Evolutionary conservation across 2,888 invertebrate genomes (phyloP), one percentile per base, ranked within the genome.

Genomic region (Embidobia sp.): DNA sequence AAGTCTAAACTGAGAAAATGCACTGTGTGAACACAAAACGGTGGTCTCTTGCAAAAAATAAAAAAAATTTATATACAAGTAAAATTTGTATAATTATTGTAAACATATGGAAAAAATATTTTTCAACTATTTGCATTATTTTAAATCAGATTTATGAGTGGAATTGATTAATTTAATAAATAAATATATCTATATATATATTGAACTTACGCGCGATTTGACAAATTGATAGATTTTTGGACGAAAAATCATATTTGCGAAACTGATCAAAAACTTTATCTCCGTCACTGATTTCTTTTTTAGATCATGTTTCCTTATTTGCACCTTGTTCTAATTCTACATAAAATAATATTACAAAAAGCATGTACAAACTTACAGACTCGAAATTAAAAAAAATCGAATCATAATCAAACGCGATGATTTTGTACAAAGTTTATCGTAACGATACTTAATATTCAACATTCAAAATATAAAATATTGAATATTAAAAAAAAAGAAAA

Each of bases 311-410:
- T 69, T 33, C 19, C 33, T 48, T 69, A 59, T 69, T 69, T 69
- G 69, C 49, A 69, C 69, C 49, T 37, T 69, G 49, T 49, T 69
- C 59, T 42, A 69, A 57, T 35, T 67, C 69, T 57, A 67, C 27
- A 11, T 31, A 51, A 44, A 55, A 46, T 53, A 66, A 27, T 48
- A 57, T 48, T 66, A 66, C 55, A 61, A 46, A 44, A 66, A 66
- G 66, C 66, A 55, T 55, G 18, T 66, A 61, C 64, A 66, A 66
- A 66, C 33, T 66, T 53, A 53, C 35, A 66, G 53, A 66, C 42
- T 11, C 16, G 16, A 33, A 44, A 66, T 37, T 40, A 11, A 29
- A 29, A 31, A 57, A 27, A 16, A 55, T 55, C 40, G 40, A 55
- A 37, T 57, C 8, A 57, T 19, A n/a, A n/a, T 19, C 42, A 13